Percentiles rank a stretch among this genome's conserved stretches.
phyloP scores from a whole-genome alignment of 2,888 invertebrate species.

The Calephelis perditalis region DNA sequence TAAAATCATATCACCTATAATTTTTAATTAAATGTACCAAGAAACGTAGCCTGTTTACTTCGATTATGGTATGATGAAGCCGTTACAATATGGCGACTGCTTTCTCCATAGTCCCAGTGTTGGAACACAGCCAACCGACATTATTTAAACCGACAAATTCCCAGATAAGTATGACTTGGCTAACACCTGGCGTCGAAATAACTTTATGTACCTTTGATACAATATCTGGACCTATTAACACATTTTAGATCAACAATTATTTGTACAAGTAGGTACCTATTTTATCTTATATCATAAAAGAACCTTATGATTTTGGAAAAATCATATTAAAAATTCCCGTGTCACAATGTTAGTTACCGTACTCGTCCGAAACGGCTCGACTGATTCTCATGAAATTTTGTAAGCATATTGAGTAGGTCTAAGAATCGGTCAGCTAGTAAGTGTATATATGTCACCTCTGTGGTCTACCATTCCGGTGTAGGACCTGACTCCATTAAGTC shows the following conservation, averaged over 20 bases:
- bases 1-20: too few species aligned
- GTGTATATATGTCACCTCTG: not conserved
- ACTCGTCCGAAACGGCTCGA: too few species aligned
- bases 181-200: conserved; percentile 42
- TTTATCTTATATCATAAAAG: too few species aligned
- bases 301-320: too few species aligned
- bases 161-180: conserved; percentile 42
- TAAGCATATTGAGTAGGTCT: too few species aligned
- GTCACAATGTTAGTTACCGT: too few species aligned
- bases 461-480: not conserved
- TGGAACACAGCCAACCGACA: conserved; percentile 37
- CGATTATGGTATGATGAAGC: conserved; percentile 29
- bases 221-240: too few species aligned
- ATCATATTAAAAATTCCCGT: not conserved
- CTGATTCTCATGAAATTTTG: too few species aligned
- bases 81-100: conserved; percentile 33
- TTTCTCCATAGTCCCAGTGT: conserved; percentile 31
- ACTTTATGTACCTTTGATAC: conserved; percentile 14
- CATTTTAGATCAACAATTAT: too few species aligned
- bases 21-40: not conserved
- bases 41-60: conserved; percentile 14
- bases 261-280: too few species aligned
- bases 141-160: conserved; percentile 51
- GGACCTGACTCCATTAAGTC: not conserved
- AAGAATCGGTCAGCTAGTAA: too few species aligned